phyloP scores from a whole-genome alignment of 53 echinoderm and acorn worm genomes.

The Arbacia lixula region DNA sequence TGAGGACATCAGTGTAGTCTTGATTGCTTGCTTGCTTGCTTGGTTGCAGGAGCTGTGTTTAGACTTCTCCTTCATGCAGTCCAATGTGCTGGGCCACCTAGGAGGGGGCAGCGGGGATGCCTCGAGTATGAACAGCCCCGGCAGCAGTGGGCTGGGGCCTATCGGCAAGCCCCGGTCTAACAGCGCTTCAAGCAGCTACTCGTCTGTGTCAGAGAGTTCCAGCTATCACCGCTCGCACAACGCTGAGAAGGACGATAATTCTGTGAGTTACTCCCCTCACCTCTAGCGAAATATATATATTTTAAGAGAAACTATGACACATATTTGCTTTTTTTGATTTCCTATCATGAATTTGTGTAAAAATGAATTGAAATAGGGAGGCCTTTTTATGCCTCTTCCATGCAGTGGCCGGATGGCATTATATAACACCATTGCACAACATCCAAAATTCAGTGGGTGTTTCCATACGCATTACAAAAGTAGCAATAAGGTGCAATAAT shows the following conservation, averaged over 20 bases:
- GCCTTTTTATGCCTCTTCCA: too few relatives aligned
- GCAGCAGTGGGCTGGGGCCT: conserved; percentile 74
- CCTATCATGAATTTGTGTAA: background rate
- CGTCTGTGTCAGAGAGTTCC: conserved; percentile 60
- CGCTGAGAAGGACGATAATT: conserved; percentile 48
- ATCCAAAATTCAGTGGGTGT: too few relatives aligned
- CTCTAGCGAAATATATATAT: background rate
- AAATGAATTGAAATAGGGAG: too few relatives aligned
- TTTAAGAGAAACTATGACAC: background rate
- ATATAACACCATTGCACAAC: too few relatives aligned
- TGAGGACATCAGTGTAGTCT: too few relatives aligned
- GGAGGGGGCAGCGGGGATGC: conserved; percentile 48
- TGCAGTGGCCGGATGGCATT: too few relatives aligned
- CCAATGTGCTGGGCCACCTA: conserved; percentile 25
- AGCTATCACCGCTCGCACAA: conserved; percentile 46
- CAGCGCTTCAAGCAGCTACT: conserved; percentile 95
- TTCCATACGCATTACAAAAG: too few relatives aligned
- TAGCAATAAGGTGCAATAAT: too few relatives aligned
- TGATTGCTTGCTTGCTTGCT: background rate
- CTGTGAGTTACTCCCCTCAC: conserved; percentile 32
- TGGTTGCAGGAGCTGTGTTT: conserved; percentile 39
- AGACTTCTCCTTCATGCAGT: conserved; percentile 38
- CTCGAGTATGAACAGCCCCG: conserved; percentile 54
- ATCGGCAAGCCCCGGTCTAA: conserved; percentile 97
- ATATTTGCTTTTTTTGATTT: background rate